Percentiles rank a stretch among this genome's conserved stretches.
phyloP scores from a whole-genome alignment of 1,140 invertebrate species.

The Chymomyza costata region DNA sequence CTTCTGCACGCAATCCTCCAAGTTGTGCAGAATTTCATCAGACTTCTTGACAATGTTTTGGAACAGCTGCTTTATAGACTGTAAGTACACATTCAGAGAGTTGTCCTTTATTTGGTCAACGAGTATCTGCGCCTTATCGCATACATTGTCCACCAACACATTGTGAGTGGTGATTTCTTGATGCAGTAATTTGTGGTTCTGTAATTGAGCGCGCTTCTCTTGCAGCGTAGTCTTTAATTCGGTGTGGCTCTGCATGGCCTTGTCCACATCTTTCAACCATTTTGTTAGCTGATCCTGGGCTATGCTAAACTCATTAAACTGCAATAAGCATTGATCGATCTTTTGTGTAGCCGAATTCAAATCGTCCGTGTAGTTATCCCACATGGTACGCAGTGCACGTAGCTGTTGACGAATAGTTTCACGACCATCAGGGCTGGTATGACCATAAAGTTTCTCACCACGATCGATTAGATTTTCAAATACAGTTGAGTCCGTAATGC shows the following conservation, averaged over 20 bases:
- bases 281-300: conserved; percentile 93
- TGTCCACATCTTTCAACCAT: conserved; percentile 94
- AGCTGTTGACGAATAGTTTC: conserved; percentile 94
- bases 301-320: conserved; percentile 91
- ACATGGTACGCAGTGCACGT: conserved; percentile 86
- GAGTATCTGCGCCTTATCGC: conserved; percentile 92
- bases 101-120: conserved; percentile 93
- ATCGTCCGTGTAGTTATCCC: conserved; percentile 92
- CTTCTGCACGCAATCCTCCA: conserved; percentile 90
- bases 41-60: conserved; percentile 91
- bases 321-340: conserved; percentile 90
- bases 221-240: conserved; percentile 93
- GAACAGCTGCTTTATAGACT: conserved; percentile 93
- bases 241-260: conserved; percentile 92
- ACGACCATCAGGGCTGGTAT: conserved; percentile 94
- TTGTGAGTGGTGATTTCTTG: conserved; percentile 96
- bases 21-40: conserved; percentile 87
- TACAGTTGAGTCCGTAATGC: conserved; percentile 86
- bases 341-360: conserved; percentile 86
- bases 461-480: conserved; percentile 91
- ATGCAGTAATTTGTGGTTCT: conserved; percentile 95
- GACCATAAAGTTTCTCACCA: conserved; percentile 93
- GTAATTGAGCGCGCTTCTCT: conserved; percentile 94
- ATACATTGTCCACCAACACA: conserved; percentile 90
- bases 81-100: conserved; percentile 88